Evolutionary conservation across 2,797 vertebrate genomes (phyloP), one percentile per base, ranked within the genome.

Genomic region (Gymnothorax reevesii): DNA sequence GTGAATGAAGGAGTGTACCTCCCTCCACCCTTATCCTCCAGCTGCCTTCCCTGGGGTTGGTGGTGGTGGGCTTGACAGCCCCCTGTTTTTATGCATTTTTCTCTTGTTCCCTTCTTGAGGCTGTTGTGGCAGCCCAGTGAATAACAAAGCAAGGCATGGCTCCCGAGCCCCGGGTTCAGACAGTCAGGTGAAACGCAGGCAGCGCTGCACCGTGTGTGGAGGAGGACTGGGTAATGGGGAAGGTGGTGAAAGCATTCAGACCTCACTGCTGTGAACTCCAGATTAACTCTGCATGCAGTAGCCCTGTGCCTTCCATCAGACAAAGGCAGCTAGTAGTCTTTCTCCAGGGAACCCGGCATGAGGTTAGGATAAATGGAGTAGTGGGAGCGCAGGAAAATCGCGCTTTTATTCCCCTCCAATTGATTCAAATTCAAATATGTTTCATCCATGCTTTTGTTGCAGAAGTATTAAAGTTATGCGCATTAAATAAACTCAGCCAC

Each of bases 1-100:
- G 88, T 95, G 91, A 87, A 90, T 88, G 89, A 87, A 93, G 91
- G 89, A 88, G 27, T 80, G 52, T 88, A 49, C 87, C 73, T 2
- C 8, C 17, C 87, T 90, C 85, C 89, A 84, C 84, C 89, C 91
- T 2, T 42, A 42, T 42, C 33, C 89, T 89, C 0, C 88, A 86
- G 88, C 89, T 79, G 85, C 59, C 71, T 69, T 52, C 49, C 15
- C 86, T 84, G 85, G 85, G 83, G 82, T 87, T 88, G 54, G 79
- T 83, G 88, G 87, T 89, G 87, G 86, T 87, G 85, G 87, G 84
- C 84, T 69, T 54, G 57, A 75, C 83, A 87, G 55, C 13, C 66
- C 27, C 6, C 62, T 75, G 71, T 57, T 60, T 86, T n/a, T 17
- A 49, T 42, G 17, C 33, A 8, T 80, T 83, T 75, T 33, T 17